Evolutionary conservation across 2,113 vertebrate genomes (phyloP), one percentile per base, ranked within the genome.

Genomic region (Tachysurus fulvidraco): DNA sequence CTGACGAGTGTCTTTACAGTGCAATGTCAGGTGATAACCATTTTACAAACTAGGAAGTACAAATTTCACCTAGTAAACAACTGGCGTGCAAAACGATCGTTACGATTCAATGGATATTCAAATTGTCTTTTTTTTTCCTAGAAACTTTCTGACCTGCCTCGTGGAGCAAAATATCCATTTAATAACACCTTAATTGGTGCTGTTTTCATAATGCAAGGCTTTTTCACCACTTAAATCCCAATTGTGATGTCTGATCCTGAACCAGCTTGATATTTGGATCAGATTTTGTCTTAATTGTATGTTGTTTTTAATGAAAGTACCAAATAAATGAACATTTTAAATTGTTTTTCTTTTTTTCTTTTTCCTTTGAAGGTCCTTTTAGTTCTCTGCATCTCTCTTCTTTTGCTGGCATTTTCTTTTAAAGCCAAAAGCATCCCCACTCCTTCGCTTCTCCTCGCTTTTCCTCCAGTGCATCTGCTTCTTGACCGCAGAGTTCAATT

Each of bases 401-500:
- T 71, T 19, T 21, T 55, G 36, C 3, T 25, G 55, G 77, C 83
- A 52, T 74, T 82, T 81, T 79, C 65, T 81, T 57, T 84, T 74
- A 78, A 88, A 86, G 80, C 71, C 25, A 17, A 78, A 79, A 10
- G 30, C 77, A 30, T 85, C 41, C 36, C 54, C 7, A 21, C 23
- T 54, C 69, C 30, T 73, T 85, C 60, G 2, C 69, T 85, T 84
- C 59, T 41, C 41, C 64, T 73, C 52, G 77, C 76, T 81, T 73
- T 74, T 81, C 69, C 30, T 81, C 67, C 85, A 74, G 25, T 50
- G 71, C 67, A 74, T 89, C 81, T 77, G 80, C 59, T 88, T 87
- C 87, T 77, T 86, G 73, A 91, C 90, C 90, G n/a, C 91, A 91
- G 74, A 88, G 87, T 92, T 92, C 91, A 91, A 92, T 92, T 91